A percentile compares a stretch with the other conserved stretches of the same genome.
phyloP scores from a whole-genome alignment of 2,113 vertebrate species.

The Phrynosoma blainvillii region DNA sequence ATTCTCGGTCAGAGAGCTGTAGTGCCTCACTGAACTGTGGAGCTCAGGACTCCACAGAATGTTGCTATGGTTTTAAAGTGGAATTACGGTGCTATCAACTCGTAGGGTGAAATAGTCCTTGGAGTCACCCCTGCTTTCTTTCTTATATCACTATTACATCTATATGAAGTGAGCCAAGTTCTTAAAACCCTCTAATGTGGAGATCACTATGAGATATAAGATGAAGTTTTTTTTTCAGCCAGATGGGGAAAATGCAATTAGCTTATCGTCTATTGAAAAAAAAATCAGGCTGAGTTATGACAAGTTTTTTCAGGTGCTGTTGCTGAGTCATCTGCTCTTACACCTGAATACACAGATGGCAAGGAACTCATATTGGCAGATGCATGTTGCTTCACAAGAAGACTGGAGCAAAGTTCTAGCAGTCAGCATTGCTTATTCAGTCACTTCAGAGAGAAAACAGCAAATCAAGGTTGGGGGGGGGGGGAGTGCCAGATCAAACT shows the following conservation, averaged over 20 bases:
- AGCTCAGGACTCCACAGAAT: too few relatives aligned
- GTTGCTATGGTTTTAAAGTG: too few relatives aligned
- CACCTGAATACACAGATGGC: conserved; percentile 33
- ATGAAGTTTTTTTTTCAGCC: conserved; percentile 7
- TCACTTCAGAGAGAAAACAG: conserved; percentile 15
- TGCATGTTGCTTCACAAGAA: conserved; percentile 9
- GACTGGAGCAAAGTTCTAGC: neutral
- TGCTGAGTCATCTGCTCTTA: conserved; percentile 33
- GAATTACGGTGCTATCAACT: too few relatives aligned
- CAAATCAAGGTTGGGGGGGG: conserved; percentile 9
- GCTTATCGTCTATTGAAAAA: conserved; percentile 22
- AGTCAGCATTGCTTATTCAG: conserved; percentile 14
- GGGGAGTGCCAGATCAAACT: conserved; percentile 20
- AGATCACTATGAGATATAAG: conserved; percentile 15
- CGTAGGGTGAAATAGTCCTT: neutral
- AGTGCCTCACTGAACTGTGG: too few relatives aligned
- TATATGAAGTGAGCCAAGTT: neutral
- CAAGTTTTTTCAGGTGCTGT: conserved; percentile 1
- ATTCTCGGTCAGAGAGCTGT: too few relatives aligned
- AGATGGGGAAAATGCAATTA: conserved; percentile 25
- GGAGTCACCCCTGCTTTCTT: neutral
- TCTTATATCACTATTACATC: neutral
- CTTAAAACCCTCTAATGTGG: neutral
- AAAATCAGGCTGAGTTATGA: conserved; percentile 18
- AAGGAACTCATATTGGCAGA: conserved; percentile 13